phyloP scores from a whole-genome alignment of 2,113 vertebrate genomes.

The Phyllopteryx taeniolatus region DNA sequence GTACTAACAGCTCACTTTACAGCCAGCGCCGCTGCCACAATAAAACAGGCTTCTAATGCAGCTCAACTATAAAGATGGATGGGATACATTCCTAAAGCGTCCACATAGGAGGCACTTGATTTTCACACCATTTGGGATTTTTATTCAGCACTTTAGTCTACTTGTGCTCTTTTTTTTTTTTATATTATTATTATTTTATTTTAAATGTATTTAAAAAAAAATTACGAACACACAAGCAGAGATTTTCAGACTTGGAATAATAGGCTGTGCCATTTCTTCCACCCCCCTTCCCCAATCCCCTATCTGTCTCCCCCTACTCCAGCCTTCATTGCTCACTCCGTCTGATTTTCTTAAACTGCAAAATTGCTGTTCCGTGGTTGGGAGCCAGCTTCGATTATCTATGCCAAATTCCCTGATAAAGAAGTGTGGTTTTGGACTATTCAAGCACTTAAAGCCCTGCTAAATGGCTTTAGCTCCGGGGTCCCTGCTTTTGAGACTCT shows the following conservation, averaged over 20 bases:
- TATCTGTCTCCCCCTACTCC: neutral
- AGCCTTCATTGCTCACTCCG: slow-evolving; percentile 12
- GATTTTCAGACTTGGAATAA: slow-evolving; percentile 24
- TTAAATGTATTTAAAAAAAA: no score
- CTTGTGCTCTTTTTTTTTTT: neutral
- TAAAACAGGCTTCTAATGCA: slow-evolving; percentile 42
- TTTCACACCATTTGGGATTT: slow-evolving; percentile 19
- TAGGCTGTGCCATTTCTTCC: slow-evolving; percentile 1
- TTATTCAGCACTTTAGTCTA: slow-evolving; percentile 12
- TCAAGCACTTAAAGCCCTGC: slow-evolving; percentile 61
- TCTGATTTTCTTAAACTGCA: slow-evolving; percentile 43
- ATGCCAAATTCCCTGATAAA: slow-evolving; percentile 66
- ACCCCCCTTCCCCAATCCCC: neutral
- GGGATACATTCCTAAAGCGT: slow-evolving; percentile 35
- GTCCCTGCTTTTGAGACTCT: slow-evolving; percentile 45
- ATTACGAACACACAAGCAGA: neutral
- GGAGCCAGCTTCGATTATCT: slow-evolving; percentile 64
- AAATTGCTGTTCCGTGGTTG: slow-evolving; percentile 56
- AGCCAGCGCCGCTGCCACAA: slow-evolving; percentile 25
- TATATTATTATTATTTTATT: neutral
- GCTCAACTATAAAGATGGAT: slow-evolving; percentile 36
- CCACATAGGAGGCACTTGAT: slow-evolving; percentile 34
- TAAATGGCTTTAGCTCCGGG: slow-evolving; percentile 68
- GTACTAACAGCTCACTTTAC: slow-evolving; percentile 33
- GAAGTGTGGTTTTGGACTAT: slow-evolving; percentile 59